These are phyloP conservation scores for Drosophila nasuta DNA, from an alignment of 1,140 invertebrate species.

Conservation along the genomic window DNA sequence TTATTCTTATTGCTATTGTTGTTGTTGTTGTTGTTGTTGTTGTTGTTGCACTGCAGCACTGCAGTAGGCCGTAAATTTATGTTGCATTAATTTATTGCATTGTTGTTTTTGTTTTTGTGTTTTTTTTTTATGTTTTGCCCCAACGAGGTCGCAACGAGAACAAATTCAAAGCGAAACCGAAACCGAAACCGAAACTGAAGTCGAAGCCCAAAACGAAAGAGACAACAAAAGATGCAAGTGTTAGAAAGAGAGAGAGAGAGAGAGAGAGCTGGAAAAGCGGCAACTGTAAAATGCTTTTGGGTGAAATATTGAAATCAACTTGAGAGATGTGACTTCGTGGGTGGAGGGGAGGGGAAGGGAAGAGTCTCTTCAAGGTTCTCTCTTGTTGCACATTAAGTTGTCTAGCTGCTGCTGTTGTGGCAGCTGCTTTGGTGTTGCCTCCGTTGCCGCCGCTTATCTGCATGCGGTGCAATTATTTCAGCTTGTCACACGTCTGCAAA, in stretches of 20 bases:
- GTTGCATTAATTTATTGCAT: slow-evolving; percentile 78
- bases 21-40: slow-evolving; percentile 40
- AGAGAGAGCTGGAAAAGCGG: slow-evolving; percentile 3
- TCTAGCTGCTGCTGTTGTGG: slow-evolving; percentile 45
- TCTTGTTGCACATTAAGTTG: slow-evolving; percentile 71
- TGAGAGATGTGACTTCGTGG: slow-evolving; percentile 15
- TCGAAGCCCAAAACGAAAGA: not conserved
- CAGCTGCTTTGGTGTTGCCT: slow-evolving; percentile 34
- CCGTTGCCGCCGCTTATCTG: slow-evolving; percentile 58
- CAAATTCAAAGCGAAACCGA: slow-evolving; percentile 23
- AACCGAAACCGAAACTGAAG: slow-evolving; percentile 7
- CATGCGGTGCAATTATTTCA: slow-evolving; percentile 78
- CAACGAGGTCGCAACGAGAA: slow-evolving; percentile 22
- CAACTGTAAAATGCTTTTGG: slow-evolving; percentile 22
- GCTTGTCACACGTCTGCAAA: slow-evolving; percentile 65
- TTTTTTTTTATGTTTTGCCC: too few species aligned
- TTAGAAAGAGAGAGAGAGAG: not conserved
- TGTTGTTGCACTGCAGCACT: slow-evolving; percentile 64
- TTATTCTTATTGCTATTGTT: slow-evolving; percentile 46
- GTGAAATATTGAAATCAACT: slow-evolving; percentile 67
- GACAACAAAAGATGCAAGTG: not conserved
- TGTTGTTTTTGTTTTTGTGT: slow-evolving; percentile 42
- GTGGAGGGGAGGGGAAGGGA: not conserved
- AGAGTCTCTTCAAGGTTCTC: slow-evolving; percentile 27
- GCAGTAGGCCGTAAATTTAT: slow-evolving; percentile 80